Evolutionary conservation across 2,113 vertebrate species (phyloP), one percentile per base, ranked within the genome.

Genomic region (Felis chaus): DNA sequence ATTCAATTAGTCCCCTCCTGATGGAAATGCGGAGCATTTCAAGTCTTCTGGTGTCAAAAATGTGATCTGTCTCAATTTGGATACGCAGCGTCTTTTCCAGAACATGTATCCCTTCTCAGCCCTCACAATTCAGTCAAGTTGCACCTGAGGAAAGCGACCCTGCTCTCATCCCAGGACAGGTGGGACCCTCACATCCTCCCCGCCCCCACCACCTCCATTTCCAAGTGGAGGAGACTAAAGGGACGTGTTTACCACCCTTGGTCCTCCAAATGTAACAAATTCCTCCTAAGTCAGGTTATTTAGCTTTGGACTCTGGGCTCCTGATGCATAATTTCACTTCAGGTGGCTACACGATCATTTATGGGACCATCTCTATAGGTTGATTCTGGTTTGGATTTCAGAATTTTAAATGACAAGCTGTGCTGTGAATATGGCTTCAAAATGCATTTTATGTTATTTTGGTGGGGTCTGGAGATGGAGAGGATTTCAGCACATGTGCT

Each of bases 111-210:
- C 23, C 48, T 48, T 19, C 39, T 92, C 53, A 29, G 80, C 7
- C 23, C 1, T 63, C 39, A 29, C 39, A 71, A 84, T 63, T 84
- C 31, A 4, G 15, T 61, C 53, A 19, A 10, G 48, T 69, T 33
- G 45, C 15, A 36, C 29, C 36, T n/a, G 15, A 55, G 66, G 23
- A 48, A 23, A 31, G 50, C 84, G 50, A 78, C 45, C 36, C 57
- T 18, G 11, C 45, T 55, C 13, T 93, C 15, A 19, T 18, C 45
- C 36, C 9, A 82, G 23, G 13, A 19, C 10, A 13, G 29, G 25
- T 25, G 25, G 57, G n/a, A 18, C 9, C 25, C 15, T 13, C 0
- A 15, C 9, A 16, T 45, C 41, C 41, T 48, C 16, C 0, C 39
- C 25, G 3, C 4, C 2, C 9, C 21, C 31, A 5, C n/a, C 18